Conservation (phyloP, 2,113 vertebrate genomes). For the Rhipidura dahli region DNA sequence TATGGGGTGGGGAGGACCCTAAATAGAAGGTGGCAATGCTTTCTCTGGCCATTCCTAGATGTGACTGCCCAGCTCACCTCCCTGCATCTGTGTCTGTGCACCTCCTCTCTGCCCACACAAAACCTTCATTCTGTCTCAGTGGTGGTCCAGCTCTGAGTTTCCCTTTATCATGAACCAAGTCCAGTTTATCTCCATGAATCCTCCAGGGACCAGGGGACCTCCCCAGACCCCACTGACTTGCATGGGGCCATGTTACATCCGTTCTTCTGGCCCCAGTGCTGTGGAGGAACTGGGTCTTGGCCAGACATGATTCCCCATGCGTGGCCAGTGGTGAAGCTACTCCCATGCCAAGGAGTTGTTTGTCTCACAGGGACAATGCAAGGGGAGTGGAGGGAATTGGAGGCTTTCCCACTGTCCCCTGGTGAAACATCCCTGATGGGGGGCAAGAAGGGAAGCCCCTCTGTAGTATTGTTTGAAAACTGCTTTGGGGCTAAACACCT, state of each 20-base stretch:
- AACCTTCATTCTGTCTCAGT: background rate
- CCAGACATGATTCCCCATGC: rapidly evolving
- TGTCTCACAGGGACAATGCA: background rate
- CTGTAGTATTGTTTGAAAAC: background rate
- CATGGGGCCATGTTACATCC: background rate
- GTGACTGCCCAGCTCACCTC: background rate
- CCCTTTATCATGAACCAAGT: background rate
- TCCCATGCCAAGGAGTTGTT: background rate
- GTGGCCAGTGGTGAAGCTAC: rapidly evolving
- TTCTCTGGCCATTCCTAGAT: background rate
- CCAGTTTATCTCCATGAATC: background rate
- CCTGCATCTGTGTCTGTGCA: background rate
- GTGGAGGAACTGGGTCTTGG: background rate
- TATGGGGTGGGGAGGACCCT: background rate
- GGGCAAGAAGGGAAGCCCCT: background rate
- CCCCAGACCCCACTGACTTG: background rate
- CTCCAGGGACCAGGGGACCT: background rate
- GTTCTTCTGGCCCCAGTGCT: rapidly evolving
- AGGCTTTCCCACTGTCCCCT: background rate
- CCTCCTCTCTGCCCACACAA: background rate
- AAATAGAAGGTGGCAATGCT: background rate
- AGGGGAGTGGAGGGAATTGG: background rate
- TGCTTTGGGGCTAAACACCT: background rate
- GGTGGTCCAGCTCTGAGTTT: background rate
- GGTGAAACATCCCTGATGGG: background rate